Conservation (phyloP, 2,888 invertebrate genomes). For the Colletes collaris region DNA sequence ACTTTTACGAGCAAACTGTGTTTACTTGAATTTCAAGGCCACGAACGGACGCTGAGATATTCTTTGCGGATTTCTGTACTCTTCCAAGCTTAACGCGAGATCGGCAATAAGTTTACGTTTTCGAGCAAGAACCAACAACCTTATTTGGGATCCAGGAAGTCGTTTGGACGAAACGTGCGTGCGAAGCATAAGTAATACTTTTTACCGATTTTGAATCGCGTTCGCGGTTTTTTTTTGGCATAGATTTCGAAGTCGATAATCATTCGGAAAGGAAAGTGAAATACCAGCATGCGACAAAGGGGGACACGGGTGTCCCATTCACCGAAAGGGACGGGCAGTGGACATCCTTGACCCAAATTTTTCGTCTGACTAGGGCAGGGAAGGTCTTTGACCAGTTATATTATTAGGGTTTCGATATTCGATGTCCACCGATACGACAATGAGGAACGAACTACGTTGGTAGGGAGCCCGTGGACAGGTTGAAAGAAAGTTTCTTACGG, state of each 20-base stretch:
- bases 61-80: neutral
- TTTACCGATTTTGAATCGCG: no score
- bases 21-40: neutral
- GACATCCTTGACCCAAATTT: conserved; percentile 43
- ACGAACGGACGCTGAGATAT: neutral
- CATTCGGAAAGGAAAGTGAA: conserved; percentile 31
- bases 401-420: conserved; percentile 10
- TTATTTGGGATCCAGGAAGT: neutral
- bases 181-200: neutral
- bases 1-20: neutral
- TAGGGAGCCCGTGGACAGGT: conserved; percentile 54
- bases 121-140: neutral
- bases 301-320: conserved; percentile 32
- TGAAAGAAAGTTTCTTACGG: conserved; percentile 69
- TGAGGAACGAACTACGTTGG: conserved; percentile 13
- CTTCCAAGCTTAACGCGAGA: no score
- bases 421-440: conserved; percentile 8
- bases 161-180: neutral
- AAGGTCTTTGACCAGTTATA: conserved; percentile 45
- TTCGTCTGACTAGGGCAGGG: neutral
- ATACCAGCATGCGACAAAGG: conserved; percentile 9
- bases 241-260: conserved; percentile 4
- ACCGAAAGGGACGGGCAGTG: conserved; percentile 22
- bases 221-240: neutral
- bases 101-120: no score